These are phyloP conservation scores for Lagocephalus sceleratus DNA, from an alignment of 2,797 vertebrate genomes.

Conservation along the genomic window DNA sequence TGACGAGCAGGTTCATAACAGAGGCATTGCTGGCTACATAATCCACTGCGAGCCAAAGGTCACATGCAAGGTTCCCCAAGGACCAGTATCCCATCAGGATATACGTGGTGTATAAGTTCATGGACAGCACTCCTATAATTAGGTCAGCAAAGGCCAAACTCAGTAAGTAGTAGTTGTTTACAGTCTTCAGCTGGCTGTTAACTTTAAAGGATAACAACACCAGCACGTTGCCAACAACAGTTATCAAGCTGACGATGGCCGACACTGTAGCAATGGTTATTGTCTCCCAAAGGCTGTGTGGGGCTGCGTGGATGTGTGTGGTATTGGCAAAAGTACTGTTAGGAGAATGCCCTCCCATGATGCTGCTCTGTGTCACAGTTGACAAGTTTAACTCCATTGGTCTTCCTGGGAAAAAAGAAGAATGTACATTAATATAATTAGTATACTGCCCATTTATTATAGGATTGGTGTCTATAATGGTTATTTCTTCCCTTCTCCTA, in stretches of 20 bases:
- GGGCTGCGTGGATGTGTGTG: slow-evolving; percentile 65
- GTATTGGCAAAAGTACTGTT: slow-evolving; percentile 79
- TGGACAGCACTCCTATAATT: slow-evolving; percentile 94
- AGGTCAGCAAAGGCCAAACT: slow-evolving; percentile 97
- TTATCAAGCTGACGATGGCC: slow-evolving; percentile 90
- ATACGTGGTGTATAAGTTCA: slow-evolving; percentile 97
- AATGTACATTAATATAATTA: slow-evolving; percentile 10
- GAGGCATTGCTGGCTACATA: slow-evolving; percentile 98
- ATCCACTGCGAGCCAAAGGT: slow-evolving; percentile 95
- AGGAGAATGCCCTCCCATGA: slow-evolving; percentile 77
- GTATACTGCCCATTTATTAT: background rate
- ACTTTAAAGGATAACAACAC: slow-evolving; percentile 97
- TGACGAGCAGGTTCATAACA: slow-evolving; percentile 97
- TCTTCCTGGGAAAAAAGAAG: slow-evolving; percentile 25
- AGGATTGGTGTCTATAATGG: background rate
- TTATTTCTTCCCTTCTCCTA: background rate
- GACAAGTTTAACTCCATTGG: slow-evolving; percentile 50
- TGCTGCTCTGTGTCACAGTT: slow-evolving; percentile 33
- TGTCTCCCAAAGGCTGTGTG: slow-evolving; percentile 86
- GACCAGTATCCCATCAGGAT: slow-evolving; percentile 97
- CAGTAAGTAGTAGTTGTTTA: slow-evolving; percentile 97
- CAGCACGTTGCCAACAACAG: slow-evolving; percentile 91
- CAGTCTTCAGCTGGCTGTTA: slow-evolving; percentile 97
- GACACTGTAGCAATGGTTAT: slow-evolving; percentile 90
- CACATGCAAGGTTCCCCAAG: slow-evolving; percentile 92